These are phyloP conservation scores for Scrobipalpa costella DNA, from an alignment of 2,888 invertebrate genomes.

Conservation along the genomic window DNA sequence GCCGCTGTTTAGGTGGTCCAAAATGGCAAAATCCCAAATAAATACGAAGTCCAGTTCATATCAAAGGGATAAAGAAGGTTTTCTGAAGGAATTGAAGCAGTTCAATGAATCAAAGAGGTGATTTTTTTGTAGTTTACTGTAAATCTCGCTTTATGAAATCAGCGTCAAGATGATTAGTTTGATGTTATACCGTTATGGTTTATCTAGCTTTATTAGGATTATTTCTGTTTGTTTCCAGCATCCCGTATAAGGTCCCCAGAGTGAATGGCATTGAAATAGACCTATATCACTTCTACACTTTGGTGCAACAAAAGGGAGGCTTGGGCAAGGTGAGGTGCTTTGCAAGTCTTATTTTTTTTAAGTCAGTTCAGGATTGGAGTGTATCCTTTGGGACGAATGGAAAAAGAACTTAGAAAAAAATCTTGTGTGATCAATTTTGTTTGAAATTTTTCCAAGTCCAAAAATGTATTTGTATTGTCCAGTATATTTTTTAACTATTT, in stretches of 20 bases:
- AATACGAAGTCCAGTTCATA: constrained; percentile 84
- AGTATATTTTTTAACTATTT: too few species aligned
- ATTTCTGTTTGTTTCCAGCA: constrained; percentile 78
- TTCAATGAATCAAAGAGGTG: constrained; percentile 96
- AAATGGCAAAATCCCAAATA: constrained; percentile 77
- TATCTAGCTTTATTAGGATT: too few species aligned
- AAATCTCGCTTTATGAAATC: background rate
- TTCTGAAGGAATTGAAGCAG: constrained; percentile 91
- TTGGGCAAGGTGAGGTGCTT: constrained; percentile 90
- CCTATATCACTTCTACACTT: constrained; percentile 93
- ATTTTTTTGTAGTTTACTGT: constrained; percentile 54
- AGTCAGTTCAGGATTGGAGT: too few species aligned
- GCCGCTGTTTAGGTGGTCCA: constrained; percentile 32
- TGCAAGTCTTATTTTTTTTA: background rate
- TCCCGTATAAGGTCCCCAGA: constrained; percentile 82
- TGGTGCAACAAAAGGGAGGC: constrained; percentile 96
- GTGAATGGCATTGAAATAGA: constrained; percentile 96
- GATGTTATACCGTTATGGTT: background rate
- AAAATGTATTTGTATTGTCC: too few species aligned
- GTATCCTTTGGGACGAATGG: too few species aligned
- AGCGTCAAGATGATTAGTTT: background rate
- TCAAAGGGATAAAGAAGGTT: constrained; percentile 88
- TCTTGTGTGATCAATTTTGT: too few species aligned
- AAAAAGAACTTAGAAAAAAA: too few species aligned
- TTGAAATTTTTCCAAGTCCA: too few species aligned